Evolutionary conservation across 2,113 vertebrate species (phyloP).

Genomic region (Ophiodon elongatus): DNA sequence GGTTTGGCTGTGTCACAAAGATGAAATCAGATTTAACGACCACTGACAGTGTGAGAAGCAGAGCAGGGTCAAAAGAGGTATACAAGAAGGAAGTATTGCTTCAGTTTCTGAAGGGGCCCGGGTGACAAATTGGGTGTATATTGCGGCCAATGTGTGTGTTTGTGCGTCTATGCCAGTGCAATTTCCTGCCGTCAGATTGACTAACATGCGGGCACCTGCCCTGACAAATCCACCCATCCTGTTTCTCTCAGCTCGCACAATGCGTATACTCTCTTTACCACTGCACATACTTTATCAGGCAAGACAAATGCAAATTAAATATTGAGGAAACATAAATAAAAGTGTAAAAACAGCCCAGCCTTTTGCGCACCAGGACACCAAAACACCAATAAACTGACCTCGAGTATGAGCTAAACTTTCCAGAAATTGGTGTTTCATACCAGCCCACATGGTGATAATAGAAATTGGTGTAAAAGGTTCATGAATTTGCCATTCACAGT

Average conservation of each 20-base stretch:
- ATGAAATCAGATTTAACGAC: constrained; percentile 17
- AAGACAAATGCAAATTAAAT: constrained; percentile 15
- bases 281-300: neutral
- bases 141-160: constrained; percentile 57
- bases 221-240: constrained; percentile 80
- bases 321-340: neutral
- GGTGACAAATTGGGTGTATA: constrained; percentile 63
- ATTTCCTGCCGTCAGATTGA: constrained; percentile 78
- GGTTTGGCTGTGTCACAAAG: constrained; percentile 13
- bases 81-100: constrained; percentile 70
- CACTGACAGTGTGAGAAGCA: constrained; percentile 19
- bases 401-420: constrained; percentile 16
- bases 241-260: constrained; percentile 68
- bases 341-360: neutral
- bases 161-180: constrained; percentile 73
- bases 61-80: constrained; percentile 42
- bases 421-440: constrained; percentile 37
- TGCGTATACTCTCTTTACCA: constrained; percentile 17
- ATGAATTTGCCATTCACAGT: constrained; percentile 69
- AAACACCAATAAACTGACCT: neutral
- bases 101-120: constrained; percentile 36
- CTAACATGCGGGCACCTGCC: constrained; percentile 80
- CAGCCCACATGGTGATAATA: constrained; percentile 30
- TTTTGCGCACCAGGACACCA: constrained; percentile 1
- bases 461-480: constrained; percentile 35